phyloP scores from a whole-genome alignment of 1,140 invertebrate genomes.

The Pemphigus obesinymphae region DNA sequence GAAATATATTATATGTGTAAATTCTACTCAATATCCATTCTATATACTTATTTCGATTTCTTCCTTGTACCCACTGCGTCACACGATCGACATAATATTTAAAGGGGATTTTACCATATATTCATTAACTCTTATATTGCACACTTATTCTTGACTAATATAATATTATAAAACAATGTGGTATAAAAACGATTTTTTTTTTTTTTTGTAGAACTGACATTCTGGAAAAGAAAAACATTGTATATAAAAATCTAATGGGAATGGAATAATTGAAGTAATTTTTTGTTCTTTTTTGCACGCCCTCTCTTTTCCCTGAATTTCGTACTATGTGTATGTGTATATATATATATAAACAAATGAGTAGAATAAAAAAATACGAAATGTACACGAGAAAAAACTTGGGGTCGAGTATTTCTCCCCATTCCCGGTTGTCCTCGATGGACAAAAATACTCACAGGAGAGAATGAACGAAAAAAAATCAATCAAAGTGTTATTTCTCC shows the following conservation, averaged over 20 bases:
- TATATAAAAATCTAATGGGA: not conserved
- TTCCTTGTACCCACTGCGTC: too few species aligned
- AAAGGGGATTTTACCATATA: too few species aligned
- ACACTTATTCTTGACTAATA: too few species aligned
- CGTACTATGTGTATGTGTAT: too few species aligned
- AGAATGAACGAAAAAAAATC: conserved; percentile 20
- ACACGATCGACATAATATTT: too few species aligned
- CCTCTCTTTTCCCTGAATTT: not conserved
- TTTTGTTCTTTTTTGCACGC: not conserved
- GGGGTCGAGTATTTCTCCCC: conserved; percentile 19
- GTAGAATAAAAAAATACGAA: conserved; percentile 12
- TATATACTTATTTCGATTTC: too few species aligned
- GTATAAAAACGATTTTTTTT: not conserved
- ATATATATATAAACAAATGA: too few species aligned
- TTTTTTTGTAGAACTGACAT: not conserved
- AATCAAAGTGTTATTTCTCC: conserved; percentile 20
- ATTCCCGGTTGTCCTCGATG: not conserved
- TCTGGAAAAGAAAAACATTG: not conserved
- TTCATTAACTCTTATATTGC: too few species aligned
- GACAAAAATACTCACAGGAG: not conserved
- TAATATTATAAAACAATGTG: not conserved
- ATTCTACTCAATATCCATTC: too few species aligned
- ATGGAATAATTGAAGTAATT: conserved; percentile 12
- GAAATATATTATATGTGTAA: too few species aligned
- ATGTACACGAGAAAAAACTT: not conserved